Evolutionary conservation across 2,113 vertebrate genomes (phyloP), one percentile per base, ranked within the genome.

Genomic region (Hassar affinis): DNA sequence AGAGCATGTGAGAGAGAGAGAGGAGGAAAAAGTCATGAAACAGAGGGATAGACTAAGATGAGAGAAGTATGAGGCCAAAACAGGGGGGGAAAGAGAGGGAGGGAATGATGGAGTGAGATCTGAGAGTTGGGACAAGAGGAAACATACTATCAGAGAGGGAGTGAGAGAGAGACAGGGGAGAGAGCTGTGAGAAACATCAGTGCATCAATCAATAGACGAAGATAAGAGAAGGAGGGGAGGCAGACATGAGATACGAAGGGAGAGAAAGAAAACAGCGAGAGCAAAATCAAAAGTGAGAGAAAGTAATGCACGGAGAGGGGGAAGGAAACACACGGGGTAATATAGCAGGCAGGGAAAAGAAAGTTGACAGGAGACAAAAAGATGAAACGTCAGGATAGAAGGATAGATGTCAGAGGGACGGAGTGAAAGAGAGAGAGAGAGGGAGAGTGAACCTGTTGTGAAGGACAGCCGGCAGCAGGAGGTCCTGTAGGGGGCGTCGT

Each of bases 391-490:
- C 33, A 22, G 9, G 66, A n/a, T 6, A 11, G 66, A 69, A 14
- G 68, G 25, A 20, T 10, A 45, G 68, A 47, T 25, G n/a, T 71
- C 12, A 47, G 14, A n/a, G 20, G 4, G 68, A 47, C 11, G n/a
- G 38, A 72, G 45, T 27, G 83, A 78, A 18, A 82, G 27, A 83
- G 71, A 56, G 38, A 54, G 42, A 62, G 7, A 79, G 56, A 30
- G 52, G 20, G 56, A 64, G 11, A 35, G 9, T 33, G 10, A 92
- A 98, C 97, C 95, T 78, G 38, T 86, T 85, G 85, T 94, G 89
- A 8, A 97, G 89, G 86, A 97, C 88, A 59, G 92, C 68, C 18
- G 96, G 96, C 51, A 96, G 92, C 89, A 97, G 90, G 87, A 95
- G 89, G 77, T 96, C 93, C 79, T 95, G 92, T 79, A 94, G 91